Base-by-base conservation (phyloP, 2,888 invertebrate genomes). In the Colletes collaris region DNA sequence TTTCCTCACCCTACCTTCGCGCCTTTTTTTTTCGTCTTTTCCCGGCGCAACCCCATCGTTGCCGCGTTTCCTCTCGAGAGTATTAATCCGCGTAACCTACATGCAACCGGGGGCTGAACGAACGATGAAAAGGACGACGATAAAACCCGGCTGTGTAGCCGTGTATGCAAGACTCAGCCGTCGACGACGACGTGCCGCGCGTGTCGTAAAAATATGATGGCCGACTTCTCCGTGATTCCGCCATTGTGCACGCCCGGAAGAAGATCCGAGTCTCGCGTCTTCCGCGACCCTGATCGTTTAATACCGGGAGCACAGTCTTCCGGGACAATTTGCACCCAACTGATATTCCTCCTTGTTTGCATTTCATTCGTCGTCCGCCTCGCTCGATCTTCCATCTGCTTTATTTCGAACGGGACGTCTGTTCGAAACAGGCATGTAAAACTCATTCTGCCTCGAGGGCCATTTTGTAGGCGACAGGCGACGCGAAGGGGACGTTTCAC, bases 1-100 rank as follows among this genome's bases (percentile, higher is more conserved):
- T 13, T n/a, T 27, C 13, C 46, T 8, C 13, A 50, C 2, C 40
- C 19, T 19, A 11, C 53, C 13, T 56, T 46, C 70, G 55, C 64
- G 55, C 40, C 40, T 16, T 49, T 13, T 11, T 55, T 49, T n/a
- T 40, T 55, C 74, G 49, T 35, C 62, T 58, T 56, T 58, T 37
- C 69, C 49, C 68, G 75, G 56, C 11, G 49, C 74, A 46, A 55
- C 68, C 64, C 65, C 65, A 19, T 46, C 65, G 55, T 60, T 62
- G 60, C 44, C n/a, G 58, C 58, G 56, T 71, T 68, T 76, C 64
- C 70, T 76, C 71, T 64, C 63, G 59, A 75, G 76, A 68, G 72
- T 75, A 83, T 83, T 83, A 83, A 83, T 83, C 80, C 80, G 67
- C 77, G 83, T 83, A 80, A 83, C 77, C 83, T 73, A 83, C 76